A percentile compares a stretch with the other conserved stretches of the same genome.
Conservation (phyloP, 2,113 vertebrate genomes). For the Misgurnus anguillicaudatus region DNA sequence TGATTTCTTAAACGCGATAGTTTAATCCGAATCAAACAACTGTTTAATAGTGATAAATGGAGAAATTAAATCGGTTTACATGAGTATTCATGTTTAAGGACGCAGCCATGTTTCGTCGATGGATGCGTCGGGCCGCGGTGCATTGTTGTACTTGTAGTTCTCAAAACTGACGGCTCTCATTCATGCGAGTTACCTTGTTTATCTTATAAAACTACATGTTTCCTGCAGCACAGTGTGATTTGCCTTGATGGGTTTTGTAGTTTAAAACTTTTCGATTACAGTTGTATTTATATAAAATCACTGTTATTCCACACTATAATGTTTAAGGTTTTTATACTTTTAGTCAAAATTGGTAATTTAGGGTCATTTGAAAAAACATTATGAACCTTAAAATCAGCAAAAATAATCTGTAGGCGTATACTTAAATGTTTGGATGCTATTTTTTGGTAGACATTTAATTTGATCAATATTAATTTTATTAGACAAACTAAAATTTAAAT, state of each 20-base stretch:
- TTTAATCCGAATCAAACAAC: background rate
- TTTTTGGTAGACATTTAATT: too few species aligned
- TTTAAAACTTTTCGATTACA: background rate
- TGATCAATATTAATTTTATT: too few species aligned
- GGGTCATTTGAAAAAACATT: too few species aligned
- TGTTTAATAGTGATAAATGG: constrained; percentile 22
- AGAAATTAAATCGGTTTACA: constrained; percentile 66
- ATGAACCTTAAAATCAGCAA: too few species aligned
- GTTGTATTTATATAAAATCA: too few species aligned
- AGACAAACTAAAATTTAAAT: too few species aligned
- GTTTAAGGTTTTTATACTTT: too few species aligned
- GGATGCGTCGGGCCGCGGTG: constrained; percentile 42
- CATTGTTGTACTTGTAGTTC: constrained; percentile 73
- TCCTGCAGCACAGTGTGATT: background rate
- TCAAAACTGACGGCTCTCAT: background rate
- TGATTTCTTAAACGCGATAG: background rate
- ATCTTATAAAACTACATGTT: background rate
- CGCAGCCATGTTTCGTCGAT: constrained; percentile 74
- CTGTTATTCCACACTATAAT: too few species aligned
- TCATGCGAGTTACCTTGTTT: background rate
- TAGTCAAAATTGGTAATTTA: too few species aligned
- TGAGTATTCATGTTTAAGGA: constrained; percentile 56
- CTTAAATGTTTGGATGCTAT: too few species aligned
- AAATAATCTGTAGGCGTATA: too few species aligned
- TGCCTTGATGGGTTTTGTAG: background rate